Evolutionary conservation across 2,113 vertebrate species (phyloP), one percentile per base, ranked within the genome.

Genomic region (Chaetodon auriga): DNA sequence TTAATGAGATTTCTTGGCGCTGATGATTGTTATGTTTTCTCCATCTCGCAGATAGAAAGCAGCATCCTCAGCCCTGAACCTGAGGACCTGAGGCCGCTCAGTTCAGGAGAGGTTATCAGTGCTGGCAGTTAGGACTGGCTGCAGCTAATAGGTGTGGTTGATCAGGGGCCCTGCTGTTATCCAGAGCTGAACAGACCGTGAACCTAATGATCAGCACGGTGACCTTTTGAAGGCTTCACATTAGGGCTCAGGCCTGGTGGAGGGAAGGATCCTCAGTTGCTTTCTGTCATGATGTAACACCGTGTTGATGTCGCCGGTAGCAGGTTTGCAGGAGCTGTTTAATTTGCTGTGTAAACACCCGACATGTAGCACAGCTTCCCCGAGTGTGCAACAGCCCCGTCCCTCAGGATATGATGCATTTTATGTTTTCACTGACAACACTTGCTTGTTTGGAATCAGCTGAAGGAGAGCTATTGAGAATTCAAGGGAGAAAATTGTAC

Each of bases 61-160:
- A 16, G 45, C 19, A 30, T 66, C 53, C 1, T 4, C 6, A 11
- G 11, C n/a, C 19, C n/a, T 2, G 14, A 54, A 51, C 18, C n/a
- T 21, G 19, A 7, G 35, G 19, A 30, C 15, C 13, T 12, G n/a
- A 36, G 41, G 35, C 65, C 2, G 60, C 60, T 19, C 7, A 35
- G 35, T 64, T 61, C 13, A 79, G 61, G 36, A 4, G 73, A 4
- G 23, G 19, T 62, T 69, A 76, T 90, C 70, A 10, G 77, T 0
- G 54, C 62, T 35, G 25, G 9, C 41, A 65, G 78, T 23, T 12
- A 4, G 18, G 57, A 46, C 7, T 16, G 30, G 13, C 70, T 58
- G 58, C 53, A 41, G 75, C 63, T 60, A 21, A 23, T 19, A 43
- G 69, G 73, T 78, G 80, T 71, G 76, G 73, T 66, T 63, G 19